Percentiles rank a stretch among this genome's conserved stretches.
phyloP scores from a whole-genome alignment of 2,113 vertebrate genomes.

The Sander lucioperca region DNA sequence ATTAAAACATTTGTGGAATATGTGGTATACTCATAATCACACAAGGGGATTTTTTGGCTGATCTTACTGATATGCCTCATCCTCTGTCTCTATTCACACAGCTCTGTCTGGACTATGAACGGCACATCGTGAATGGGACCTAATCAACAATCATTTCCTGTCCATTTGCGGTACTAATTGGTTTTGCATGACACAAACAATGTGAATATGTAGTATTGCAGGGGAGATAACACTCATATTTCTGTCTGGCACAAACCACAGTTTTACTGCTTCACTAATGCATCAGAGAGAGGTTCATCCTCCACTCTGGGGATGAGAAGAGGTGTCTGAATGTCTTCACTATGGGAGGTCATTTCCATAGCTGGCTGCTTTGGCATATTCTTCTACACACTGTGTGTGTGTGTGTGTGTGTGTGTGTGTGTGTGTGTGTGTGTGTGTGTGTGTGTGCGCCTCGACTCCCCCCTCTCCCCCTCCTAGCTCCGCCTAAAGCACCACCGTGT shows the following conservation, averaged over 20 bases:
- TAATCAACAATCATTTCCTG: conserved; percentile 26
- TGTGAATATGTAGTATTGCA: neutral
- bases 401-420: conserved; percentile 6
- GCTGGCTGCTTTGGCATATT: conserved; percentile 23
- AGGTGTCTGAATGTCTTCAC: conserved; percentile 28
- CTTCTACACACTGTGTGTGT: conserved; percentile 32
- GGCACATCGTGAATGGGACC: neutral
- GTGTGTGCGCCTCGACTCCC: neutral
- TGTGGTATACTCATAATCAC: too few species aligned
- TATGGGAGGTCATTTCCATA: conserved; percentile 21
- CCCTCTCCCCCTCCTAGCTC: neutral
- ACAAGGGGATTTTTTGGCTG: neutral
- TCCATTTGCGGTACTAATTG: conserved; percentile 51
- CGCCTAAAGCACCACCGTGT: conserved; percentile 40
- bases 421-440: conserved; percentile 13
- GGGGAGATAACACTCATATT: neutral
- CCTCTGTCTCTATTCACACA: neutral
- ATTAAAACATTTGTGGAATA: neutral
- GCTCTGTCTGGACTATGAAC: conserved; percentile 6
- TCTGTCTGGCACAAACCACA: neutral
- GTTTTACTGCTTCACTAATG: conserved; percentile 19
- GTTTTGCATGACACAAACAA: neutral
- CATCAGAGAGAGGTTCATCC: neutral
- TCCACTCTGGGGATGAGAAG: neutral
- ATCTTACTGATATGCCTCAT: conserved; percentile 1